Evolutionary conservation across 2,113 vertebrate genomes (phyloP).

Genomic region (Hippocampus guttulatus): DNA sequence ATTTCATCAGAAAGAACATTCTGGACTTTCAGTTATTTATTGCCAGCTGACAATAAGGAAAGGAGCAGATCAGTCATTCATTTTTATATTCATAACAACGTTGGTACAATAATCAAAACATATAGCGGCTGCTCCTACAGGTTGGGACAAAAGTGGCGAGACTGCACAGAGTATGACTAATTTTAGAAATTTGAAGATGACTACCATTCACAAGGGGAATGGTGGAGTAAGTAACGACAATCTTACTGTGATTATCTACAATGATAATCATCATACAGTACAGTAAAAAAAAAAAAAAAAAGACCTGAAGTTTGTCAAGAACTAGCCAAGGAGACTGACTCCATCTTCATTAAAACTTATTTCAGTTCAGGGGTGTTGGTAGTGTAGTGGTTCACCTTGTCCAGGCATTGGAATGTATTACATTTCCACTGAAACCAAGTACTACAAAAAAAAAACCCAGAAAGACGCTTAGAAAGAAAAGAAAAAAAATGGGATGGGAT

Average conservation of each 20-base stretch:
- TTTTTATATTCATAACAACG: background rate
- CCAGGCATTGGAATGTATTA: too few species aligned
- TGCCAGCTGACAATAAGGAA: background rate
- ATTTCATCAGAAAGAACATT: slow-evolving; percentile 3
- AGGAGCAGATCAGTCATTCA: background rate
- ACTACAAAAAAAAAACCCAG: background rate
- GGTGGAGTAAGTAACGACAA: too few species aligned
- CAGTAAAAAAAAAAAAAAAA: too few species aligned
- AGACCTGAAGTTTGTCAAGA: too few species aligned
- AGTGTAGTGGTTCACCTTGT: too few species aligned
- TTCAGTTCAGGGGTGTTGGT: too few species aligned
- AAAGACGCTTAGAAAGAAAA: background rate
- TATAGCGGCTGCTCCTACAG: background rate
- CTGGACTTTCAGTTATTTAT: background rate
- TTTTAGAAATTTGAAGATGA: background rate
- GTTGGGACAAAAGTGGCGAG: background rate
- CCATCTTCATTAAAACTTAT: too few species aligned
- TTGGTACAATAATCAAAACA: background rate
- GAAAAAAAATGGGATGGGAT: background rate
- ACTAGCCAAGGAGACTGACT: too few species aligned
- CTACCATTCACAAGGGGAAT: background rate
- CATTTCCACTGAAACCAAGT: too few species aligned
- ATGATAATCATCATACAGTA: too few species aligned
- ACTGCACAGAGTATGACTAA: background rate
- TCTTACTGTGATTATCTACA: too few species aligned